These are phyloP conservation scores for Anolis sagrei DNA, from an alignment of 2,113 vertebrate species.

Conservation along the genomic window DNA sequence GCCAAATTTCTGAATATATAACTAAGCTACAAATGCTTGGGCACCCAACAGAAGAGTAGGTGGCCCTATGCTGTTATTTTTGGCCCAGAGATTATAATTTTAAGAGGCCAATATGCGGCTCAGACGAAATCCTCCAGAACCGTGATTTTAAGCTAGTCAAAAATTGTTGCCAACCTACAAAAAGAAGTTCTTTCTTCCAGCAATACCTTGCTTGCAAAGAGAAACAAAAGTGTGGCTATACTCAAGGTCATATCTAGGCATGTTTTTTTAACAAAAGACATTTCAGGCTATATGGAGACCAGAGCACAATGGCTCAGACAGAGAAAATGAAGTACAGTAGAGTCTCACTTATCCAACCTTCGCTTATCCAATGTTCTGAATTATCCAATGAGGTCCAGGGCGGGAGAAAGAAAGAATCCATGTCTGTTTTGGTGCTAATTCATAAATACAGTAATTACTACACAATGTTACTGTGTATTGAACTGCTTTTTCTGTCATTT, in stretches of 20 bases:
- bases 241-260: not conserved
- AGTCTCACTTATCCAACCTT: too few species aligned
- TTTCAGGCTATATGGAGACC: not conserved
- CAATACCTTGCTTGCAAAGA: not conserved
- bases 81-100: conserved; percentile 6
- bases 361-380: too few species aligned
- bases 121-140: not conserved
- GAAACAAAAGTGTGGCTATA: not conserved
- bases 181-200: not conserved
- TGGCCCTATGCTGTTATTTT: conserved; percentile 3
- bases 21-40: conserved; percentile 10
- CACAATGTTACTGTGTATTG: too few species aligned
- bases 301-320: not conserved
- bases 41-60: conserved; percentile 11
- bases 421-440: too few species aligned
- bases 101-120: not conserved
- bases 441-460: too few species aligned
- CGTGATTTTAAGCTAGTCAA: not conserved
- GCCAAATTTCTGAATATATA: conserved; percentile 16
- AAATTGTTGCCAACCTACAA: not conserved
- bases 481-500: too few species aligned
- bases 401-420: too few species aligned
- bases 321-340: not conserved
- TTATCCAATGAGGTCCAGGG: too few species aligned
- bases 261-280: not conserved